Percentiles rank a stretch among this genome's conserved stretches.
Conservation (phyloP, 2,113 vertebrate species). For the Oreochromis niloticus region DNA sequence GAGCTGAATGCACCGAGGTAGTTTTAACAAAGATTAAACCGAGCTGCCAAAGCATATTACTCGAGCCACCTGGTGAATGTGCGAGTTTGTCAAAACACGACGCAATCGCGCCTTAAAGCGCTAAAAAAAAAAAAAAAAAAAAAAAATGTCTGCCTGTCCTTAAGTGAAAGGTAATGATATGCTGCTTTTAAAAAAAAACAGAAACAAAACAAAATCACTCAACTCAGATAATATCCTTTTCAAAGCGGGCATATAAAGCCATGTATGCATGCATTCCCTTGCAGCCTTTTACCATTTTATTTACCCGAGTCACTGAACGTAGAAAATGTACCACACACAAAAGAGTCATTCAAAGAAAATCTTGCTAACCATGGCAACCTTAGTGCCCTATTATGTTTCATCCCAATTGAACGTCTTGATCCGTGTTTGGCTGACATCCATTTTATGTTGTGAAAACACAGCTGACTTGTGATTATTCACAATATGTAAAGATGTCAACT, state of each 20-base stretch:
- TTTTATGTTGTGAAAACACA: not conserved
- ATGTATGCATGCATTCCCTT: not conserved
- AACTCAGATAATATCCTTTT: not conserved
- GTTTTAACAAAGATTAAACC: not conserved
- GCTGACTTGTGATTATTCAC: not conserved
- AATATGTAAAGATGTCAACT: not conserved
- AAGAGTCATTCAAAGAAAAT: not conserved
- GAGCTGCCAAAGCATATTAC: not conserved
- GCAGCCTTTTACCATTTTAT: not conserved
- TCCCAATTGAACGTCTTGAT: not conserved
- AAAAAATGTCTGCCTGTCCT: not conserved
- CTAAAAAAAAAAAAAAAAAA: not conserved
- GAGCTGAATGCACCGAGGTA: not conserved
- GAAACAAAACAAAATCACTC: not conserved
- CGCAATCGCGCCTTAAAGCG: not conserved
- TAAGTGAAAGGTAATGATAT: not conserved
- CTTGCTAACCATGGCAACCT: not conserved
- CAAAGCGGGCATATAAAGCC: not conserved
- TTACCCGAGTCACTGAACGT: not conserved
- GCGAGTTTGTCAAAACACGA: not conserved
- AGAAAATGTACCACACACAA: not conserved
- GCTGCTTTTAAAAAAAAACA: not conserved
- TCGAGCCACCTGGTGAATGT: not conserved
- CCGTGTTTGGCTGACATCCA: not conserved
- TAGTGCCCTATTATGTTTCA: not conserved